Evolutionary conservation across 2,113 vertebrate genomes (phyloP), one percentile per base, ranked within the genome.

Genomic region (Spermophilus dauricus): DNA sequence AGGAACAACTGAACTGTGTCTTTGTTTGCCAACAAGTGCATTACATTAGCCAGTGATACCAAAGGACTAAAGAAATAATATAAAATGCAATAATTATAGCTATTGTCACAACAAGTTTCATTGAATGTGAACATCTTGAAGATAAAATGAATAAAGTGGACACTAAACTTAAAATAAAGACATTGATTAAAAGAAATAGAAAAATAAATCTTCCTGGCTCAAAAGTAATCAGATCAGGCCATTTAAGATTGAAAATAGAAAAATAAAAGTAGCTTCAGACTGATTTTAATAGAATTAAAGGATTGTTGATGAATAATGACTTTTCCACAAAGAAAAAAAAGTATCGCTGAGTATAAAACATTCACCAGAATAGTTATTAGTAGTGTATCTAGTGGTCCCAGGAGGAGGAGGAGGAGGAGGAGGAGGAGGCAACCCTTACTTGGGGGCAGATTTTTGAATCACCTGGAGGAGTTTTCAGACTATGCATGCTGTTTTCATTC

Each of bases 41-140:
- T 95, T 93, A 86, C 18, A 56, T 96, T 95, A 96, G 87, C 83
- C 97, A 93, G 56, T 69, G 92, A 92, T 89, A 94, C 51, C 42
- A 72, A 84, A 95, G 12, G 24, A 72, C 88, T 95, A 72, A 97
- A 93, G 58, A 83, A 11, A 83, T 2, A n/a, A 86, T 75, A 34
- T 82, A 89, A 93, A 93, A 42, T 80, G 34, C 39, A 95, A 75
- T 76, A 80, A 85, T 92, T 92, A 75, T 14, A 45, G n/a, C 86
- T 87, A 92, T 94, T 94, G 53, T 94, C 93, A 95, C 76, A 93
- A 78, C 34, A 92, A 92, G 53, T 86, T 95, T 95, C 63, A 82
- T 42, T 26, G 26, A 89, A 75, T 34, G 77, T 67, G 80, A 95
- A 92, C 78, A 69, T 72, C 89, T 96, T 91, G 91, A 97, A 96